Evolutionary conservation across 1,140 invertebrate genomes (phyloP), one percentile per base, ranked within the genome.

Genomic region (Oryctes rhinoceros): DNA sequence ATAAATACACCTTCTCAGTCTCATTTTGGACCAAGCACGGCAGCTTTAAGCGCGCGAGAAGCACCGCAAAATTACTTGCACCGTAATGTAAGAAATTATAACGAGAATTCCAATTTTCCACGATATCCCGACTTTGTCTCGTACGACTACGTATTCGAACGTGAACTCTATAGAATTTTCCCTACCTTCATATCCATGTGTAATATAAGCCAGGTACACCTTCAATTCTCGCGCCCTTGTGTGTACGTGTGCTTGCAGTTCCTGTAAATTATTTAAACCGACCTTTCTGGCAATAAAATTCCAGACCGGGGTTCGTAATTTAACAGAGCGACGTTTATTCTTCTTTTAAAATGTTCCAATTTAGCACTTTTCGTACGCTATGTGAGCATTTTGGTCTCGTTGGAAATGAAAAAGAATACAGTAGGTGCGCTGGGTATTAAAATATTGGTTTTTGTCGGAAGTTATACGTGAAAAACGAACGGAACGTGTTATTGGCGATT

Each of bases 211-310:
- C 24, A 30, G 24, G 24, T 30, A 30, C 0, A 30, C 24, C 24
- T 30, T 30, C 24, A 30, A 30, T 30, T 30, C 24, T 30, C 10
- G 11, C 49, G 49, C 11, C 11, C 7, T n/a, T n/a, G n/a, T 30
- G 24, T 30, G 24, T 30, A 1, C 24, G 0, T 30, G 24, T 30
- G 24, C n/a, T n/a, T n/a, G n/a, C 49, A 53, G n/a, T n/a, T 53
- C n/a, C 49, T 53, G 11, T 53, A 53, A 53, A 53, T 53, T 53
- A 53, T 53, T 10, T 53, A 53, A 53, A 53, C 49, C n/a, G 49
- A n/a, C n/a, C 49, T 53, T 53, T 10, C 49, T 53, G n/a, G 49
- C n/a, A 53, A 53, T 53, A 53, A 53, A 53, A 53, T 53, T 53
- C 49, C 49, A n/a, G 9, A 53, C 11, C 49, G 11, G 13, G 49